Evolutionary conservation across 2,797 vertebrate genomes (phyloP).

Genomic region (Danio jaintianensis): DNA sequence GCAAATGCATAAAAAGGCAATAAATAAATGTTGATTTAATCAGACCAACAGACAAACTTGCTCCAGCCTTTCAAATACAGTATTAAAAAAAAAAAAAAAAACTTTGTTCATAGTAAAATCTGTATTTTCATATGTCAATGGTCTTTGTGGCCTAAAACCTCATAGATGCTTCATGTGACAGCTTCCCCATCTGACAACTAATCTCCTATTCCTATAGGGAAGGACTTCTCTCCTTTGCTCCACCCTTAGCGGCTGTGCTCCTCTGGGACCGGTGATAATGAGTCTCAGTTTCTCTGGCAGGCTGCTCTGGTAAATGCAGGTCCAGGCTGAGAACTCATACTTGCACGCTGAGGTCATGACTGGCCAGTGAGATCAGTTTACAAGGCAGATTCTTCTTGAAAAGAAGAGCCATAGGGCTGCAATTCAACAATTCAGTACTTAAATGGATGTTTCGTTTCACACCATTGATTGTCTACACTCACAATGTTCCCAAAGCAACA

Average conservation of each 20-base stretch:
- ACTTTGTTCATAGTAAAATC: neutral
- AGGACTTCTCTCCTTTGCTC: constrained; percentile 51
- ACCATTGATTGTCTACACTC: neutral
- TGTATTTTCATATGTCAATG: neutral
- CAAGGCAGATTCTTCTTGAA: constrained; percentile 71
- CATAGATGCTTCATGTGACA: neutral
- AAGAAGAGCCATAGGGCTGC: constrained; percentile 45
- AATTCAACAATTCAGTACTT: constrained; percentile 1
- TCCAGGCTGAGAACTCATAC: constrained; percentile 72
- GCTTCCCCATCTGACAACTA: neutral
- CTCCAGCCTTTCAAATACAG: neutral
- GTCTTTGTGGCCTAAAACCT: neutral
- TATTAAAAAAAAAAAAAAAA: neutral
- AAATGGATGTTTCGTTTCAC: constrained; percentile 11
- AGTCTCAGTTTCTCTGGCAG: constrained; percentile 70
- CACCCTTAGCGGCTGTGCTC: constrained; percentile 45
- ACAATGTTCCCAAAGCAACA: neutral
- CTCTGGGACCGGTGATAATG: constrained; percentile 67
- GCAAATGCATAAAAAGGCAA: too few relatives aligned
- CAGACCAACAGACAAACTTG: neutral
- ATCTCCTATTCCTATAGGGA: neutral
- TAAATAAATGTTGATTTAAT: neutral
- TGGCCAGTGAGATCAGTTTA: constrained; percentile 76
- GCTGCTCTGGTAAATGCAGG: constrained; percentile 67
- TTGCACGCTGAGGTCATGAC: constrained; percentile 78